phyloP scores from a whole-genome alignment of 2,888 invertebrate species.

The Drosophila percnosoma region DNA sequence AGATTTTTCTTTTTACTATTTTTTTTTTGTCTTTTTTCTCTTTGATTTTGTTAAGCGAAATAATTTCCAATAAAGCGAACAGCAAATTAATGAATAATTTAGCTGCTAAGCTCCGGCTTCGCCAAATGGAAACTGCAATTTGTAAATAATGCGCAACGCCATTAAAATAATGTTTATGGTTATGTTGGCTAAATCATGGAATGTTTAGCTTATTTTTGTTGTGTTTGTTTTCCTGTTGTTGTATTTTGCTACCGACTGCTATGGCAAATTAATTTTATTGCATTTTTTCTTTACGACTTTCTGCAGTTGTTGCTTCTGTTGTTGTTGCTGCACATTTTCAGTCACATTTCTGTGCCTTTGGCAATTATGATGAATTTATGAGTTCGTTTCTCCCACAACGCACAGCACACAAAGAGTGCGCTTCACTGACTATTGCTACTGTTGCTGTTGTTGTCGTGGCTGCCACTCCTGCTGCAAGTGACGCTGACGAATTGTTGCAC shows the following conservation, averaged over 20 bases:
- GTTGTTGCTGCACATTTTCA: constrained; percentile 59
- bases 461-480: constrained; percentile 62
- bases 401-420: constrained; percentile 29
- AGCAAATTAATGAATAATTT: constrained; percentile 27
- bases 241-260: constrained; percentile 24
- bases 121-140: constrained; percentile 39
- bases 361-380: constrained; percentile 82
- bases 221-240: neutral
- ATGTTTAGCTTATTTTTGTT: constrained; percentile 4
- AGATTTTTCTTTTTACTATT: constrained; percentile 43
- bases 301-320: constrained; percentile 22
- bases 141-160: constrained; percentile 42
- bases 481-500: constrained; percentile 65
- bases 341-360: constrained; percentile 73
- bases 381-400: constrained; percentile 77
- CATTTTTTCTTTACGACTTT: constrained; percentile 65
- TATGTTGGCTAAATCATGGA: constrained; percentile 38
- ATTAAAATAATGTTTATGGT: constrained; percentile 43
- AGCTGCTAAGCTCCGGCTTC: neutral
- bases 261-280: constrained; percentile 74
- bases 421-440: constrained; percentile 50
- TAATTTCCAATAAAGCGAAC: constrained; percentile 48
- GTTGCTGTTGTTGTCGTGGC: constrained; percentile 20
- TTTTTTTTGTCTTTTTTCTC: neutral
- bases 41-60: constrained; percentile 19